Evolutionary conservation across 2,113 vertebrate genomes (phyloP), one percentile per base, ranked within the genome.

Genomic region (Alligator mississippiensis): DNA sequence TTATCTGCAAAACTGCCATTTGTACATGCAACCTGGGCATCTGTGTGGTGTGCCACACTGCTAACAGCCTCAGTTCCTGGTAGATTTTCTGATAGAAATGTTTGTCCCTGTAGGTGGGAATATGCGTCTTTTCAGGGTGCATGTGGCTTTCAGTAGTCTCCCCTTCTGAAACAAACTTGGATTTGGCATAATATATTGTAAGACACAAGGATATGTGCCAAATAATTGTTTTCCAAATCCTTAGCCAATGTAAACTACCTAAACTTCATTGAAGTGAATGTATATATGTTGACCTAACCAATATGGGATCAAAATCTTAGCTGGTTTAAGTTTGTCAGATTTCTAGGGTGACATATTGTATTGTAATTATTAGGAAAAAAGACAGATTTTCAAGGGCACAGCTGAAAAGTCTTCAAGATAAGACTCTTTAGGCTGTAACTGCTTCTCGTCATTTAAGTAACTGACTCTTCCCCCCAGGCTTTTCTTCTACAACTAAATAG

Each of bases 121-220:
- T 28, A 9, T 1, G 28, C 76, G 34, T 92, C 47, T 90, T 94
- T 93, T 79, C 60, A 77, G 30, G 81, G 60, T 87, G 30, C 21
- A 1, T 57, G 12, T 92, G 84, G 34, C 86, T 92, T 96, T 96
- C 94, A 88, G 91, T 82, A 70, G 34, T 34, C 3, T 5, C 22
- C 4, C 78, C 7, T 30, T 10, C 63, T 16, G 34, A 22, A 47
- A 74, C 47, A 38, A 22, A 30, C 84, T 95, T 94, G 84, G 59
- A 57, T 58, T 85, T 77, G 13, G 63, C 77, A 86, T 94, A 85
- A 90, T 12, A 47, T 14, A 72, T 34, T 72, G 21, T 30, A 47
- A 22, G 38, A 72, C 34, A 47, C 34, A 72, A 4, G 12, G 34
- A 19, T 74, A 11, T 68, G 18, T 74, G 47, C 47, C 47, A 47